Base-by-base conservation (phyloP, 2,113 vertebrate genomes). In the Entelurus aequoreus region DNA sequence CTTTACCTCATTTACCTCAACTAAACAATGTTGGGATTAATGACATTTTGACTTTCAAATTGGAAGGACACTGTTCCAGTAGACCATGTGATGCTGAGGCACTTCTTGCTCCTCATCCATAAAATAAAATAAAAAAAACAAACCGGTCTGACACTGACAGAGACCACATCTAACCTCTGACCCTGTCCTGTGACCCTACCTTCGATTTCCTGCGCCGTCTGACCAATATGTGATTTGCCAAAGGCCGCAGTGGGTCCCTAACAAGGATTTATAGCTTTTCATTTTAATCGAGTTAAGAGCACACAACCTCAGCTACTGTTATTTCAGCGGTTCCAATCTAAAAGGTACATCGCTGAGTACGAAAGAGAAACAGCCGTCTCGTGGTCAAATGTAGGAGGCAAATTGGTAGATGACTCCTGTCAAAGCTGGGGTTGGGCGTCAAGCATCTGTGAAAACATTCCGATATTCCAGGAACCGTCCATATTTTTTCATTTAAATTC, bases 181-280 rank as follows among this genome's bases (percentile, higher is more conserved):
- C 87, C 91, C 83, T 90, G 85, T 91, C 89, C 88, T 51, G 87
- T 89, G 91, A 92, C 90, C 89, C 87, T 44, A 55, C 65, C 74
- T 93, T 93, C 88, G 85, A 92, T 92, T 90, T 89, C 80, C 88
- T 77, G 83, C 84, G 88, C 85, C 66, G 83, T 79, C 72, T 82
- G 90, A 90, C 89, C 87, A 91, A 92, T 93, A 92, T 83, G 82
- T 93, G 90, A 93, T 92, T 92, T 90, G 89, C 90, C 88, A 86
- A 90, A 88, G 87, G 86, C 85, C 80, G 1, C 83, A 81, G 62
- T 84, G 72, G 83, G 90, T 86, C 85, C 75, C 88, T 78, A 91
- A 92, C 88, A 69, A 77, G 85, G 84, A 94, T 94, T 93, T 93
- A 94, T 89, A 79, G 87, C 86, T 90, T 90, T 90, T 90, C 81